Conservation (phyloP, 2,888 invertebrate species). For the Limnephilus rhombicus region DNA sequence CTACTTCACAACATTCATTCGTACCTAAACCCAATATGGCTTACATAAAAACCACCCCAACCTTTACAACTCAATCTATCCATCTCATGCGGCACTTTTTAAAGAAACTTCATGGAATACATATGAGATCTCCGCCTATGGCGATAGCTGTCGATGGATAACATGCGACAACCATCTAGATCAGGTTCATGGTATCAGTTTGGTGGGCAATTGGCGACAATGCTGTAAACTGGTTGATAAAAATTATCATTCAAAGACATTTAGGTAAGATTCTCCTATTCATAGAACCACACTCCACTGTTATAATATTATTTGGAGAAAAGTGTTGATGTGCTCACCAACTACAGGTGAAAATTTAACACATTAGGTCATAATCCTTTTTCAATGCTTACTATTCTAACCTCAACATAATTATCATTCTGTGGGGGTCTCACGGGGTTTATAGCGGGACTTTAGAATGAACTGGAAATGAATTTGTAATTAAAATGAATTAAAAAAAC, state of each 20-base stretch:
- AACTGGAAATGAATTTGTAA: background rate
- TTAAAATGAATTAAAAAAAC: background rate
- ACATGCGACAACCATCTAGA: no score
- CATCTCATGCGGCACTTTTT: no score
- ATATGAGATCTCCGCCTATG: no score
- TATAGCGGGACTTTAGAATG: background rate
- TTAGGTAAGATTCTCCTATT: background rate
- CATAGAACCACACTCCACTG: no score
- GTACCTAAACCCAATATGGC: background rate
- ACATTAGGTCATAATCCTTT: background rate
- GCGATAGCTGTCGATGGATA: no score
- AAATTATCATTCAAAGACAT: background rate
- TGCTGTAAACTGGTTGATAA: background rate
- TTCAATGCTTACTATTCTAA: background rate
- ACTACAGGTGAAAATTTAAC: background rate
- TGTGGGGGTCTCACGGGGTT: background rate
- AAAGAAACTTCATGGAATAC: no score
- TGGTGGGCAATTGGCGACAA: no score
- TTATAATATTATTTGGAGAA: no score
- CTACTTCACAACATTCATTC: background rate
- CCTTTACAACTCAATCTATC: no score
- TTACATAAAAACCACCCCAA: background rate
- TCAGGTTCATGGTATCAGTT: no score
- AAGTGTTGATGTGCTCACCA: no score
- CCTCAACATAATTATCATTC: background rate